Conservation (phyloP, 2,888 invertebrate genomes). For the Blastobasis lacticolella region DNA sequence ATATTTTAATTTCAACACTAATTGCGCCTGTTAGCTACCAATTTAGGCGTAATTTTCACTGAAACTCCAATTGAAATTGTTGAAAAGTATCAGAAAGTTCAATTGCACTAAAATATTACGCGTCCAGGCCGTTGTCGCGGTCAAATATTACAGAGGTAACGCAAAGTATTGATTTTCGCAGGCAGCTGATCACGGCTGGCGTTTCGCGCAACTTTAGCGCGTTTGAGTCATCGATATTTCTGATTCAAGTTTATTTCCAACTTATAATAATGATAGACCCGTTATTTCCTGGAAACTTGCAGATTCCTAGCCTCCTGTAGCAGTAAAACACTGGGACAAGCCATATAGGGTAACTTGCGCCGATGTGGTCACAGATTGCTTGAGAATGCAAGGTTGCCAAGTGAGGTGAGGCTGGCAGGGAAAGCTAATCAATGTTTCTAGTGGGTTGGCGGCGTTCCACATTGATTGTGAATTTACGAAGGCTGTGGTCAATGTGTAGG, state of each 20-base stretch:
- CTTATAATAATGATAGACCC: constrained; percentile 10
- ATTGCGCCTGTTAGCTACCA: constrained; percentile 25
- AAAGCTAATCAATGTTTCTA: constrained; percentile 21
- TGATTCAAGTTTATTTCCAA: constrained; percentile 18
- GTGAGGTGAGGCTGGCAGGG: constrained; percentile 20
- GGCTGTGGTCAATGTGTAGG: too few relatives aligned
- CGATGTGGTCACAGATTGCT: constrained; percentile 14
- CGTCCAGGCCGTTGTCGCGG: constrained; percentile 10
- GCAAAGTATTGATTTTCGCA: constrained; percentile 59
- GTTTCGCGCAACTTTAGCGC: constrained; percentile 44
- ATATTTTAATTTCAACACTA: constrained; percentile 43
- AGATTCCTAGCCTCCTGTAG: neutral
- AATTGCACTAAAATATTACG: neutral
- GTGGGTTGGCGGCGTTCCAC: neutral
- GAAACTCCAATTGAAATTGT: constrained; percentile 17
- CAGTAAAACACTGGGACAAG: constrained; percentile 12
- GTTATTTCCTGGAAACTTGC: too few relatives aligned
- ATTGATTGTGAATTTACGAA: too few relatives aligned
- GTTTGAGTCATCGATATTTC: constrained; percentile 57
- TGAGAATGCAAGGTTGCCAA: constrained; percentile 21
- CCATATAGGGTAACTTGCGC: constrained; percentile 18
- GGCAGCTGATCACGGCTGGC: constrained; percentile 53
- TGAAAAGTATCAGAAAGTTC: neutral
- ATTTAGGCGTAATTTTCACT: constrained; percentile 22
- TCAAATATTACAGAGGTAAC: constrained; percentile 21